A percentile compares a stretch with the other conserved stretches of the same genome.
Evolutionary conservation across 2,797 vertebrate genomes (phyloP).

Genomic region (Aulostomus chinensis): DNA sequence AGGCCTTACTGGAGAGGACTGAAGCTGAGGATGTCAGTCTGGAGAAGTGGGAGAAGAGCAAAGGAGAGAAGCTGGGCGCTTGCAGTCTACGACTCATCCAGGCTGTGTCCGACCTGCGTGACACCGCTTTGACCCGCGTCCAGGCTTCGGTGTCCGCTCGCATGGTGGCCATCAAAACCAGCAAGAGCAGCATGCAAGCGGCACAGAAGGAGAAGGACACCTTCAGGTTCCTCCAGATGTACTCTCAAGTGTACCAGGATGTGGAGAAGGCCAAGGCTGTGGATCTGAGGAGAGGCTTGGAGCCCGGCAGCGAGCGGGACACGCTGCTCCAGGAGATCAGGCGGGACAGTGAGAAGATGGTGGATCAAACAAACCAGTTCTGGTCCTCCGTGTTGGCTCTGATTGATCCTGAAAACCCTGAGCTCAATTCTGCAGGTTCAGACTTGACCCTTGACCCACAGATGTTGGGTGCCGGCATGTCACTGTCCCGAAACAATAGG

Average conservation of each 20-base stretch:
- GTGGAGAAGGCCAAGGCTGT: slow-evolving; percentile 59
- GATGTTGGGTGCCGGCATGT: neutral
- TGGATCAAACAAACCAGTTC: slow-evolving; percentile 26
- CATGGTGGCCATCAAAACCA: slow-evolving; percentile 44
- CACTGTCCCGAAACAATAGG: slow-evolving; percentile 53
- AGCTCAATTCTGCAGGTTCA: neutral
- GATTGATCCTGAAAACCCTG: slow-evolving; percentile 58
- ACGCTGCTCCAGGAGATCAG: slow-evolving; percentile 48
- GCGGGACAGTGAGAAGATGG: slow-evolving; percentile 29
- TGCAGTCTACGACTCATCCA: slow-evolving; percentile 38
- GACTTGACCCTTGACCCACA: slow-evolving; percentile 43
- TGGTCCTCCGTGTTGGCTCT: slow-evolving; percentile 46
- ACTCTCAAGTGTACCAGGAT: slow-evolving; percentile 57
- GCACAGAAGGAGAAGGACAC: slow-evolving; percentile 54
- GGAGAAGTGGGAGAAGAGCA: slow-evolving; percentile 56
- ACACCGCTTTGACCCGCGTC: slow-evolving; percentile 44
- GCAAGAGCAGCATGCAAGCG: slow-evolving; percentile 47
- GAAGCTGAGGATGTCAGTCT: slow-evolving; percentile 23
- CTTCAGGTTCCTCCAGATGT: slow-evolving; percentile 70
- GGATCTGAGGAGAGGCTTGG: slow-evolving; percentile 59
- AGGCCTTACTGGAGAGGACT: slow-evolving; percentile 21
- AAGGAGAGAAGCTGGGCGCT: slow-evolving; percentile 38
- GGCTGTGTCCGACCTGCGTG: slow-evolving; percentile 37
- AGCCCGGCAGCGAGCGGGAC: slow-evolving; percentile 31
- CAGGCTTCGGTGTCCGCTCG: slow-evolving; percentile 63